Base-by-base conservation (phyloP, 2,888 invertebrate species). In the Metalampra italica region DNA sequence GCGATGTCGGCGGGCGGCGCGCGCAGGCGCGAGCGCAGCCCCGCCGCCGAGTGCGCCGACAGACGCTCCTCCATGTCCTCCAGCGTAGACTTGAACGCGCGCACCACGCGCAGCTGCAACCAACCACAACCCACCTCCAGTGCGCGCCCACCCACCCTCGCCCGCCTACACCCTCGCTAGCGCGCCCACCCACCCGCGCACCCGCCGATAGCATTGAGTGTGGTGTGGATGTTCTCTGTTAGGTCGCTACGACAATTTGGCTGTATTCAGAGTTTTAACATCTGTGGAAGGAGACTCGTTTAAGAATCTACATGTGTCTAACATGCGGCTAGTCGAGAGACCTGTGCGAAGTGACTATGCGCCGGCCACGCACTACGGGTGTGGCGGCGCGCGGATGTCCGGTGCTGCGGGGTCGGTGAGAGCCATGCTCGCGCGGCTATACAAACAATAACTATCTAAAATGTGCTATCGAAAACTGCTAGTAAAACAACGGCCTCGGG, bases 91-190 rank as follows among this genome's bases (percentile, higher is more conserved):
- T 96, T 98, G 96, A 99, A 99, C 88, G 99, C 99, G 92, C 98
- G 97, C 92, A 99, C 98, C 91, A 99, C 99, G 91, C 99, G 97
- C 92, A 99, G 95, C 99, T 99, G 98, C 93, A 96, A 96, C 93
- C 92, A 75, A 68, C 43, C 7, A n/a, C 67, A 68, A 59, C 59
- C 57, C 56, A 8, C 91, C 87, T 39, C 91, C 91, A 91, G 91
- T 56, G 53, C 51, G 50, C 55, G 71, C 75, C 75, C 74, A 68
- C 60, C 57, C 59, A 56, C 57, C 52, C n/a, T 54, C 52, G 49
- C 58, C 51, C 54, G 46, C 59, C 62, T 55, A 60, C 59, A 51
- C 53, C 54, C 56, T 60, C 55, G 54, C 54, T 52, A 49, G 59
- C 48, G 55, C 45, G n/a, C 36, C 54, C 58, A 46, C 51, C 39